Base-by-base conservation (phyloP, 1,140 invertebrate species). In the Eueides isabella region DNA sequence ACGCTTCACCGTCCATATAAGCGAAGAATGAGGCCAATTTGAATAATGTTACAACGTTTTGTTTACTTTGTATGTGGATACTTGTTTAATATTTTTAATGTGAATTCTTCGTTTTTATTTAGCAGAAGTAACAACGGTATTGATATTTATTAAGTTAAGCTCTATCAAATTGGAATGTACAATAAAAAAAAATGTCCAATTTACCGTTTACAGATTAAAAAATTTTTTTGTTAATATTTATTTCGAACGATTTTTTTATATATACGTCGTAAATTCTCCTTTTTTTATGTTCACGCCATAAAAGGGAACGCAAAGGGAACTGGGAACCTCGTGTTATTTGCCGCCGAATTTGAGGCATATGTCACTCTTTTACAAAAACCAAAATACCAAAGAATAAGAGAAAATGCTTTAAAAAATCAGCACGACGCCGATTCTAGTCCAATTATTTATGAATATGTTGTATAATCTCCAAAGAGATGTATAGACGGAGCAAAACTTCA, bases 31-130 rank as follows among this genome's bases (percentile, higher is more conserved):
- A 55, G 48, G 48, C 26, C 19, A 55, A 23, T 26, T 55, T 55
- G 41, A 48, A 48, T 48, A 19, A 48, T n/a, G 41, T 44, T 44
- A 7, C 41, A 6, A 44, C n/a, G 19, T 6, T 44, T 9, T 48
- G n/a, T 48, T 48, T 48, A 48, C 41, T 48, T 48, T 48, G n/a
- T 44, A 44, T 9, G 41, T 44, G 41, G 41, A 19, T n/a, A 44
- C 19, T 19, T 44, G 7, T n/a, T n/a, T 19, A n/a, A 44, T 19
- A 19, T 44, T 44, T n/a, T n/a, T 44, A 44, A 44, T 19, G n/a
- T 0, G 5, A 44, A 44, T 44, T 44, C n/a, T 16, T 6, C n/a
- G n/a, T 6, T 19, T 44, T 19, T 44, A n/a, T 6, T 16, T 38
- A 38, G 5, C 16, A 16, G 16, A 38, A 38, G 14, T 38, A 16